phyloP scores from a whole-genome alignment of 2,888 invertebrate species.

The Danaus chrysippus region DNA sequence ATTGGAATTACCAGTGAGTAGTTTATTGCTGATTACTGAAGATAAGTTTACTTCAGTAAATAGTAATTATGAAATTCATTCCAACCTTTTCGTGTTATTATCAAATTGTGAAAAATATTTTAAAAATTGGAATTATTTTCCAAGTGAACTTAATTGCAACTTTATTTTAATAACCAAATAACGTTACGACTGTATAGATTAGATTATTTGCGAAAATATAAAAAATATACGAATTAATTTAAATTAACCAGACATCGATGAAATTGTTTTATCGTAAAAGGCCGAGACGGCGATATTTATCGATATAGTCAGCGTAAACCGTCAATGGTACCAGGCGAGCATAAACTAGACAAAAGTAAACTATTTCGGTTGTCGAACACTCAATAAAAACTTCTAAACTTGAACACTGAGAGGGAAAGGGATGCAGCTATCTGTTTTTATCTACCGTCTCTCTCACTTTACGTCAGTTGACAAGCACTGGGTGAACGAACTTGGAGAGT shows the following conservation, averaged over 20 bases:
- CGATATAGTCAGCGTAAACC: conserved; percentile 73
- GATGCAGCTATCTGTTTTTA: conserved; percentile 56
- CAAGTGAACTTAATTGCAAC: no score
- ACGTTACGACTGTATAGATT: background rate
- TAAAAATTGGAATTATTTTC: no score
- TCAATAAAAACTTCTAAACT: conserved; percentile 74
- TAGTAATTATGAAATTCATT: no score
- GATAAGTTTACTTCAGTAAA: no score
- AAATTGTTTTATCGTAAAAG: background rate
- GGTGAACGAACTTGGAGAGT: conserved; percentile 78
- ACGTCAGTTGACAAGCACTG: conserved; percentile 79
- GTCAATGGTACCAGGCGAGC: conserved; percentile 72
- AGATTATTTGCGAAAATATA: background rate
- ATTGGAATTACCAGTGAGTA: no score
- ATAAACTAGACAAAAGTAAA: conserved; percentile 64
- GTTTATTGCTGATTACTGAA: no score
- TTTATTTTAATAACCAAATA: background rate
- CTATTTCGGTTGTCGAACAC: conserved; percentile 69
- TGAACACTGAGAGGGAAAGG: conserved; percentile 59
- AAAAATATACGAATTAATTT: background rate
- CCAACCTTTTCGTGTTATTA: no score
- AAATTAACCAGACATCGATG: background rate
- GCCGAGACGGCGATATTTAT: conserved; percentile 45
- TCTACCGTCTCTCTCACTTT: conserved; percentile 59
- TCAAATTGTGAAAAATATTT: no score